A percentile compares a stretch with the other conserved stretches of the same genome.
Conservation (phyloP, 2,797 vertebrate species). For the Dermochelys coriacea region DNA sequence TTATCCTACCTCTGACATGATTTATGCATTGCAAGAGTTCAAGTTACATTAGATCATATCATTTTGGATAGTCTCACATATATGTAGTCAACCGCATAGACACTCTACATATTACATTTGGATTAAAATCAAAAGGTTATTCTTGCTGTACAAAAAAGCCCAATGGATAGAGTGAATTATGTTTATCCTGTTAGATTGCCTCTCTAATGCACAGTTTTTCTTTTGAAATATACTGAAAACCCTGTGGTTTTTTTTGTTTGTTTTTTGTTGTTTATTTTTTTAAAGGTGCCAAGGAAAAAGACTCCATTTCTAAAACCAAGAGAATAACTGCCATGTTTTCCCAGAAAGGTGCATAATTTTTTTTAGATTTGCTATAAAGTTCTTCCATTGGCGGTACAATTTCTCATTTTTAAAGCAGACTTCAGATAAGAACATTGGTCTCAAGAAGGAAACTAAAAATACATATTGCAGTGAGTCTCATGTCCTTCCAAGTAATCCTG, state of each 20-base stretch:
- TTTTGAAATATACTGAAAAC: background rate
- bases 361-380: background rate
- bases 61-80: background rate
- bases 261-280: background rate
- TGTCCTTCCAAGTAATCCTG: background rate
- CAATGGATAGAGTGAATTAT: background rate
- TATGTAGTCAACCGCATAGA: background rate
- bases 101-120: background rate
- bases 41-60: background rate
- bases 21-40: background rate
- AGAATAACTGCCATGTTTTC: background rate
- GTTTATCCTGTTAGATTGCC: background rate
- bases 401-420: background rate
- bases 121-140: constrained; percentile 8
- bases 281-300: background rate
- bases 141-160: background rate
- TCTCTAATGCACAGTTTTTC: background rate
- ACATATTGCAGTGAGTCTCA: background rate
- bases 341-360: background rate
- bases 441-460: background rate
- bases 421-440: background rate
- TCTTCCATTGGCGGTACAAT: background rate
- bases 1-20: background rate
- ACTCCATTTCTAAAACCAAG: background rate
- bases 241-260: background rate